Evolutionary conservation across 2,888 invertebrate genomes (phyloP), one percentile per base, ranked within the genome.

Genomic region (Peribatodes rhomboidaria): DNA sequence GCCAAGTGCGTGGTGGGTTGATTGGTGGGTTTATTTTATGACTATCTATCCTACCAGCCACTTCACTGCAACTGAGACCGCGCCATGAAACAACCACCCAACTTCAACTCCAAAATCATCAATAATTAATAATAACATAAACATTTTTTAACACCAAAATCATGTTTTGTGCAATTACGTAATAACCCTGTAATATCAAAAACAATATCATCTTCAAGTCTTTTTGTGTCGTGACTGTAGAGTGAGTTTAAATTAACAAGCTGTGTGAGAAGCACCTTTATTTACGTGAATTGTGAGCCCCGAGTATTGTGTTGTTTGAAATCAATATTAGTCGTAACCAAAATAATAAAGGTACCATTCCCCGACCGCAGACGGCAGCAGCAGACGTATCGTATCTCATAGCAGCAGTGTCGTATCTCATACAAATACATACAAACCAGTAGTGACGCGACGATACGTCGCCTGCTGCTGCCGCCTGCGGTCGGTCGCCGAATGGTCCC

Each of bases 121-220:
- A 63, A 70, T 66, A 63, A 53, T 64, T 66, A 63, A 53, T 64
- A 65, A 58, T 58, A 60, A 57, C 44, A 47, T 20, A 59, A 53
- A 59, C 55, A 56, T 59, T 53, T 47, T 50, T 31, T 49, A 39
- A 59, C 31, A 58, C 39, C 61, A 53, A 57, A 58, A 27, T 61
- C 65, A 47, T 55, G 47, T 53, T 69, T 67, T 68, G 69, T 70
- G 68, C 65, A 65, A 68, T 66, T 68, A 73, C 71, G 27, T 46
- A 63, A 71, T 75, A 84, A 83, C 85, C 86, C 85, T 86, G 86
- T 84, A 80, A 73, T 68, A 64, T 73, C 63, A 57, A 69, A 72
- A 72, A 70, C 61, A 47, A 67, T 55, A 58, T 57, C 53, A 49
- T 73, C 57, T 64, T 68, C 68, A 67, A 75, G 55, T 61, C 59